Evolutionary conservation across 2,888 invertebrate genomes (phyloP).

Genomic region (Drosophila nr. medialis): DNA sequence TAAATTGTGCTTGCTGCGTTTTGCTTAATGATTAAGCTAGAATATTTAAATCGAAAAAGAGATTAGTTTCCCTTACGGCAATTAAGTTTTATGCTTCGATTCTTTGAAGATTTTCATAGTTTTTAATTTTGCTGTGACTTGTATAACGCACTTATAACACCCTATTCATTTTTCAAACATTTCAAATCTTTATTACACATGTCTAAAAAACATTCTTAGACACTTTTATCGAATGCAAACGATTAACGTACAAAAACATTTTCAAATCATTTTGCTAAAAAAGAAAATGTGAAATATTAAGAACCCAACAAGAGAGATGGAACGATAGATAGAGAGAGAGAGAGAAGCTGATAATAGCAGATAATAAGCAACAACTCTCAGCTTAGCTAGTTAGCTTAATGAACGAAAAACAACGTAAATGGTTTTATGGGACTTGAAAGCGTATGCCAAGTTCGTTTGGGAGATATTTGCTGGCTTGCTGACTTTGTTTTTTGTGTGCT

Average conservation of each 20-base stretch:
- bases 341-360: not conserved
- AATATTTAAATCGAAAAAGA: not conserved
- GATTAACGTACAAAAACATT: not conserved
- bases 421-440: not conserved
- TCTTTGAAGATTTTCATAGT: not conserved
- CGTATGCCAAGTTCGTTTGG: slow-evolving; percentile 17
- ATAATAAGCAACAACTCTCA: not conserved
- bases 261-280: not conserved
- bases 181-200: not conserved
- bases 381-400: not conserved
- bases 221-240: not conserved
- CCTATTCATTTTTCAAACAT: not conserved
- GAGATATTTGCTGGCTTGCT: not conserved
- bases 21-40: not conserved
- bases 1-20: not conserved
- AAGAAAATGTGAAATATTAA: not conserved
- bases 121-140: not conserved
- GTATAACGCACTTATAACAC: not conserved
- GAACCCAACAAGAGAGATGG: not conserved
- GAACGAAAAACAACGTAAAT: not conserved
- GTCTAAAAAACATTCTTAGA: not conserved
- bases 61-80: not conserved
- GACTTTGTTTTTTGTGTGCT: not conserved
- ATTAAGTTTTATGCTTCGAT: not conserved
- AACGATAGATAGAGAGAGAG: not conserved